A percentile compares a stretch with the other conserved stretches of the same genome.
phyloP scores from a whole-genome alignment of 2,113 vertebrate genomes.

The Platysteira castanea region DNA sequence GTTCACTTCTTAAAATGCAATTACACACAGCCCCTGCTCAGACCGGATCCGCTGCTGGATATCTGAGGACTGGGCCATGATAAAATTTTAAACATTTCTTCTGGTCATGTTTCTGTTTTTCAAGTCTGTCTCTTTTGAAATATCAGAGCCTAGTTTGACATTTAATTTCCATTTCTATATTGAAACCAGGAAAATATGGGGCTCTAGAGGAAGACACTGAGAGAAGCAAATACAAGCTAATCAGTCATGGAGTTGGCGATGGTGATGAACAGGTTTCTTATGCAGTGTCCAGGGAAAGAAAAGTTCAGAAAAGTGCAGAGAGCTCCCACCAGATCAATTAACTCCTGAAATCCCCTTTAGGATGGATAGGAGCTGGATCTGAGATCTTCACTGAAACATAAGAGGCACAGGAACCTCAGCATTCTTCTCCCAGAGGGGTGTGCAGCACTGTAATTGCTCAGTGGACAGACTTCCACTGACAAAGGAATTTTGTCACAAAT shows the following conservation, averaged over 20 bases:
- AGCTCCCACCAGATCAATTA: not conserved
- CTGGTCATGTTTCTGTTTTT: not conserved
- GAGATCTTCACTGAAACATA: not conserved
- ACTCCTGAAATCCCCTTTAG: not conserved
- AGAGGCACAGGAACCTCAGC: not conserved
- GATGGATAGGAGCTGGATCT: not conserved
- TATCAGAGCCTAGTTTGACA: not conserved
- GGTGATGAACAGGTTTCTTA: not conserved
- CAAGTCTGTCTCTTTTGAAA: slow-evolving; percentile 12
- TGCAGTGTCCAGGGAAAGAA: not conserved
- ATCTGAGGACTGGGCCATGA: not conserved
- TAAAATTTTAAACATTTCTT: not conserved
- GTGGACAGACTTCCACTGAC: not conserved
- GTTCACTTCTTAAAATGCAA: slow-evolving; percentile 32
- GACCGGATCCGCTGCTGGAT: not conserved
- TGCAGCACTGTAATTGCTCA: not conserved
- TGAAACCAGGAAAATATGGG: not conserved
- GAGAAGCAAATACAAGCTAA: not conserved
- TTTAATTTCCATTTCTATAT: slow-evolving; percentile 17
- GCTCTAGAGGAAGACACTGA: not conserved
- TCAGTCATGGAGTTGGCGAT: not conserved
- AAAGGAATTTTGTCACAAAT: not conserved
- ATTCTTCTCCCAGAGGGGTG: not conserved
- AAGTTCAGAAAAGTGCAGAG: not conserved
- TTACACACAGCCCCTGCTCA: not conserved